A percentile compares a stretch with the other conserved stretches of the same genome.
These are phyloP conservation scores for Ditula angustiorana DNA, from an alignment of 2,888 invertebrate genomes.

Conservation along the genomic window DNA sequence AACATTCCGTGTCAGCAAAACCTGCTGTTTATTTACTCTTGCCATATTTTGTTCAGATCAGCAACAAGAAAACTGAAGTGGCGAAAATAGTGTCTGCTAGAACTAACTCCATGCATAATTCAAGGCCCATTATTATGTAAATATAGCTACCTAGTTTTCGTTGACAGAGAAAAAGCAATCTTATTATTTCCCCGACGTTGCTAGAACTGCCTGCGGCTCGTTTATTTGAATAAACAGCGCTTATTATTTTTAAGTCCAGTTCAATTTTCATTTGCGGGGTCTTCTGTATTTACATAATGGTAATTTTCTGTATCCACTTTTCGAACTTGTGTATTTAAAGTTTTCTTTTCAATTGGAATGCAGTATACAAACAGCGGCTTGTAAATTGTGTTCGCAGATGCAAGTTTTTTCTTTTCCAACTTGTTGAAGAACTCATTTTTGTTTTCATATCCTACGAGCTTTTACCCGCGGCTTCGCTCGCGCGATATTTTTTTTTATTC, in stretches of 20 bases:
- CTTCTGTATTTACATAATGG: slow-evolving; percentile 17
- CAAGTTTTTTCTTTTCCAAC: neutral
- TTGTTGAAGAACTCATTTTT: too few species aligned
- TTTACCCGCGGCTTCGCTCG: too few species aligned
- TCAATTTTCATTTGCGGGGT: slow-evolving; percentile 18
- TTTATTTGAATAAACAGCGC: slow-evolving; percentile 21
- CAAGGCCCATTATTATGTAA: slow-evolving; percentile 42
- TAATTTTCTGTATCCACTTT: neutral
- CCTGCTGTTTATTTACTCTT: neutral
- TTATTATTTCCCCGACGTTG: slow-evolving; percentile 14
- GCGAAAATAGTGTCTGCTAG: slow-evolving; percentile 19
- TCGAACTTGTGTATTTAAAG: neutral
- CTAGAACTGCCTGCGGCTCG: neutral
- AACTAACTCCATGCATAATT: slow-evolving; percentile 40
- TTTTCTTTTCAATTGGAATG: neutral
- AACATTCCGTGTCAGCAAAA: too few species aligned
- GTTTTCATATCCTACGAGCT: too few species aligned
- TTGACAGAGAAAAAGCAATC: slow-evolving; percentile 35
- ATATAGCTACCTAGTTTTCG: slow-evolving; percentile 33
- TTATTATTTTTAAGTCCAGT: slow-evolving; percentile 29
- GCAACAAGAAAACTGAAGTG: slow-evolving; percentile 8
- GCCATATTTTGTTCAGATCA: too few species aligned
- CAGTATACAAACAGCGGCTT: neutral
- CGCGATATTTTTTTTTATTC: too few species aligned
- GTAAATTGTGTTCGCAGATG: neutral